Base-by-base conservation (phyloP, 2,888 invertebrate genomes). In the Sabatieria punctata region DNA sequence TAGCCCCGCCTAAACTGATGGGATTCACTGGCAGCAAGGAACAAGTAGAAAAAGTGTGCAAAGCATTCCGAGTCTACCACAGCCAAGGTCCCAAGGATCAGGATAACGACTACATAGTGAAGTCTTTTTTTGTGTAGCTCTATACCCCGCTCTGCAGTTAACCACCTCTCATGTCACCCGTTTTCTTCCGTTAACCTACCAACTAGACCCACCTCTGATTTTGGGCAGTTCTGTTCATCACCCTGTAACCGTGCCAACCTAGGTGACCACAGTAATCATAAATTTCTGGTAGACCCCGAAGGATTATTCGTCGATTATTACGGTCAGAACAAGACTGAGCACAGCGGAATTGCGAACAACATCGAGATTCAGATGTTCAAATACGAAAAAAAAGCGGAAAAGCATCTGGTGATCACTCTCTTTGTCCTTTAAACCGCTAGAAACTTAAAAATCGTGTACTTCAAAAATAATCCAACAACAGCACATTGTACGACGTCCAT, bases 291-390 rank as follows among this genome's bases (percentile, higher is more conserved):
- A 2, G 79, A 89, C 68, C 95, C 97, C 0, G 81, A 91, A 44
- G 97, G 97, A 8, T 77, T 85, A 57, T 95, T 97, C 71, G 82
- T 91, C 3, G 95, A 97, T 68, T 97, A 95, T 66, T 97, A 84
- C 65, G 95, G 93, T 4, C 86, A 91, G 68, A 85, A 79, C 55
- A 78, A 80, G 61, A 79, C 77, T 52, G 80, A 79, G n/a, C n/a
- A 79, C 13, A 73, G 78, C 40, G 81, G 88, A 56, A 80, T 91
- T 49, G 74, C 78, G 4, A 71, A 73, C 44, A 83, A 84, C 45
- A 78, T 89, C 37, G 49, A 55, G 37, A 48, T 57, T n/a, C 26
- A 47, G 26, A 47, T 46, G 41, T 11, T 40, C 6, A 47, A 46
- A 22, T 18, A 30, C 4, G 26, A 47, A 13, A 36, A 11, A 24